phyloP scores from a whole-genome alignment of 2,113 vertebrate species.

The Gnathochromis pfefferi region DNA sequence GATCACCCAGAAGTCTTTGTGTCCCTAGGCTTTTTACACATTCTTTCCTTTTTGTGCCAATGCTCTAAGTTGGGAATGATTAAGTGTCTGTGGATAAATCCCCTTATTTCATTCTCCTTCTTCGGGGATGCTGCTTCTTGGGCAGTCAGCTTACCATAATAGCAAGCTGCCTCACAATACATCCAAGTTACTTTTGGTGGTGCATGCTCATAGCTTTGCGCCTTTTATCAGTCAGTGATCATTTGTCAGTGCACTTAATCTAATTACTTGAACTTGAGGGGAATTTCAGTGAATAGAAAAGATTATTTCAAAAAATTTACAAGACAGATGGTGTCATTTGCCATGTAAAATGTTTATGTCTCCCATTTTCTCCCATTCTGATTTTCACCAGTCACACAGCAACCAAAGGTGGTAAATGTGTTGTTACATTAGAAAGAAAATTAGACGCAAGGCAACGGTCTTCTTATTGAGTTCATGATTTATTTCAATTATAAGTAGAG shows the following conservation, averaged over 20 bases:
- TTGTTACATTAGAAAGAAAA: background rate
- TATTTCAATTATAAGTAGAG: background rate
- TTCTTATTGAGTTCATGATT: background rate
- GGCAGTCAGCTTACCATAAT: constrained; percentile 44
- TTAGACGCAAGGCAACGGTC: background rate
- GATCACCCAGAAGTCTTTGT: constrained; percentile 67
- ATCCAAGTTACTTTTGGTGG: constrained; percentile 27
- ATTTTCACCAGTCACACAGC: background rate
- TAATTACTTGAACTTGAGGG: constrained; percentile 15
- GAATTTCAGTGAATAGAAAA: background rate
- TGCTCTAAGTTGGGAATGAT: constrained; percentile 64
- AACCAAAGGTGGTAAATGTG: background rate
- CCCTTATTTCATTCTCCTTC: constrained; percentile 51
- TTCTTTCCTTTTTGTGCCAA: constrained; percentile 61
- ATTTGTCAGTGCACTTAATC: constrained; percentile 19
- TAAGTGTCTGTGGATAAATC: constrained; percentile 65
- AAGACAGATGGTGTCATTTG: background rate
- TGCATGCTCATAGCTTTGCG: background rate
- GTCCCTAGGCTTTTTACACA: constrained; percentile 58
- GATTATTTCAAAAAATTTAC: background rate
- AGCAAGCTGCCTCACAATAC: constrained; percentile 12
- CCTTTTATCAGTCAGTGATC: constrained; percentile 15
- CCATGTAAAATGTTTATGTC: background rate
- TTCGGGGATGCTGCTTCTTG: constrained; percentile 32
- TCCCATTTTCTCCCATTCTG: background rate